Conservation (phyloP, 2,113 vertebrate genomes). For the Laticauda laticaudata region DNA sequence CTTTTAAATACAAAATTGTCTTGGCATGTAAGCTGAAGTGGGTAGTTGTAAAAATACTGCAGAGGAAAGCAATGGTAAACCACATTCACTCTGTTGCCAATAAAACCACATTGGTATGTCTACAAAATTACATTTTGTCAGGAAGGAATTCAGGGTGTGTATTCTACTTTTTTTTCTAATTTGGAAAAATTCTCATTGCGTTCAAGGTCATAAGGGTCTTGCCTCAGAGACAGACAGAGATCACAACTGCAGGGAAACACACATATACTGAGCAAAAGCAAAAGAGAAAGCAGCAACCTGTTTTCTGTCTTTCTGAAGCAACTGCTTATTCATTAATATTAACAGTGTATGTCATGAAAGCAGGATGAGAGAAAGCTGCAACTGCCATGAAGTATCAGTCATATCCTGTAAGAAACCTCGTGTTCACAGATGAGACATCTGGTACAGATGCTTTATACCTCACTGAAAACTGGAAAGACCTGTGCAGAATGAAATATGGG, state of each 20-base stretch:
- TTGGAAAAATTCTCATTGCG: neutral
- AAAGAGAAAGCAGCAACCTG: rapidly evolving
- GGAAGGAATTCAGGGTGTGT: neutral
- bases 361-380: conserved; percentile 33
- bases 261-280: neutral
- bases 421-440: conserved; percentile 25
- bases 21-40: neutral
- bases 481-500: conserved; percentile 21
- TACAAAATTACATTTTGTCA: neutral
- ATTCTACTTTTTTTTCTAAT: neutral
- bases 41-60: neutral
- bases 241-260: neutral
- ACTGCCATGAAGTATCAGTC: conserved; percentile 14
- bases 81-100: neutral
- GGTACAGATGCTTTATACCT: conserved; percentile 39
- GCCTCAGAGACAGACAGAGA: neutral
- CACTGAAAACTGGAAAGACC: conserved; percentile 7
- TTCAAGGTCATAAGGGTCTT: neutral
- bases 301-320: conserved; percentile 7
- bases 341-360: neutral
- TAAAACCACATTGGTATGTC: neutral
- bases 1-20: neutral
- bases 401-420: conserved; percentile 27
- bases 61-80: neutral
- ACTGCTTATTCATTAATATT: conserved; percentile 33